phyloP scores from a whole-genome alignment of 1,140 invertebrate genomes.

The Solenopsis fugax region DNA sequence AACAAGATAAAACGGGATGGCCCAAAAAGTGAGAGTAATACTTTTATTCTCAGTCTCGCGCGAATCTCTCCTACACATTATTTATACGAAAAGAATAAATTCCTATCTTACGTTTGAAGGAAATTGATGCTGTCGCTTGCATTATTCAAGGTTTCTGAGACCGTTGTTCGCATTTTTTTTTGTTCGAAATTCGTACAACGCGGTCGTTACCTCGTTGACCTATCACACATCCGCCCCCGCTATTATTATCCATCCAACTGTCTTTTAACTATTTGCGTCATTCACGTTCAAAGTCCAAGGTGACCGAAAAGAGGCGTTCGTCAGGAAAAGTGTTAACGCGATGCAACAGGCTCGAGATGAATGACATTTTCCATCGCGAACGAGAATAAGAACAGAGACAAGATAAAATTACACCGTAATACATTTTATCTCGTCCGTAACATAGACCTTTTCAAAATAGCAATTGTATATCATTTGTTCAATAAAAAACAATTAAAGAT shows the following conservation, averaged over 20 bases:
- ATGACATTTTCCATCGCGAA: neutral
- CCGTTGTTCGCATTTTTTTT: neutral
- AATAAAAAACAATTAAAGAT: neutral
- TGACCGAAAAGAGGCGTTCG: neutral
- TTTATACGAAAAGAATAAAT: neutral
- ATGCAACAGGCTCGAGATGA: constrained; percentile 1
- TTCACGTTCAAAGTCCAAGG: constrained; percentile 32
- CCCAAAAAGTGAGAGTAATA: neutral
- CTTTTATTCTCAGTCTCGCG: neutral
- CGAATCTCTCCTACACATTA: neutral
- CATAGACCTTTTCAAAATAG: neutral
- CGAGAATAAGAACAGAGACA: neutral
- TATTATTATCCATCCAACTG: constrained; percentile 21
- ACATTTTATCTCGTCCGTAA: constrained; percentile 10
- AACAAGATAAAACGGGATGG: neutral
- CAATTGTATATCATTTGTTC: neutral
- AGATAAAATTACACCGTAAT: neutral
- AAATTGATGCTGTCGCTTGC: neutral
- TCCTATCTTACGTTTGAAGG: neutral
- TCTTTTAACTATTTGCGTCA: constrained; percentile 46
- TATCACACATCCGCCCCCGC: constrained; percentile 15
- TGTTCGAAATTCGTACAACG: neutral
- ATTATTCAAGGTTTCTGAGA: neutral
- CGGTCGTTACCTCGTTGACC: constrained; percentile 28
- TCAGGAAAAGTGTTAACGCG: neutral